These are phyloP conservation scores for Drosophila paramelanica DNA, from an alignment of 2,888 invertebrate genomes.

Conservation along the genomic window DNA sequence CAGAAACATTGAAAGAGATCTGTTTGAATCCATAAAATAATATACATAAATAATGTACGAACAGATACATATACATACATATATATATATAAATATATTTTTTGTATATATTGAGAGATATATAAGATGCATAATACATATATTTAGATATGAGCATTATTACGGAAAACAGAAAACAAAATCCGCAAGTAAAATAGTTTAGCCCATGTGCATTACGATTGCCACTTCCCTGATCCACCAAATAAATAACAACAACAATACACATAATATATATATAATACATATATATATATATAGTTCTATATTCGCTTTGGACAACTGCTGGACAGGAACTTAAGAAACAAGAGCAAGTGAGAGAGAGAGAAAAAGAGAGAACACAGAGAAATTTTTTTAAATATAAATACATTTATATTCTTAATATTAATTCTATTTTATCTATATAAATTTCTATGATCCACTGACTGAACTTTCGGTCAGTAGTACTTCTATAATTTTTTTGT, in stretches of 20 bases:
- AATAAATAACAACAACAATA: slow-evolving; percentile 12
- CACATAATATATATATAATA: slow-evolving; percentile 2
- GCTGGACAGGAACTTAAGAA: slow-evolving; percentile 51
- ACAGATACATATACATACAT: not conserved
- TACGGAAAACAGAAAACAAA: not conserved
- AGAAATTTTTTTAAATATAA: not conserved
- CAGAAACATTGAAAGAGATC: slow-evolving; percentile 7
- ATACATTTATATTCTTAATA: slow-evolving; percentile 7
- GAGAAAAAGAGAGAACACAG: not conserved
- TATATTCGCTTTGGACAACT: slow-evolving; percentile 31
- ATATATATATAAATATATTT: slow-evolving; percentile 17
- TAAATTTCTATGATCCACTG: slow-evolving; percentile 23
- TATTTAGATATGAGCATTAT: slow-evolving; percentile 50
- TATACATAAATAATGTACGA: not conserved
- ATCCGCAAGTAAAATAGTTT: slow-evolving; percentile 1
- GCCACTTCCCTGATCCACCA: slow-evolving; percentile 43
- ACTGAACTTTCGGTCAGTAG: slow-evolving; percentile 22
- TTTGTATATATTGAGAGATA: slow-evolving; percentile 19
- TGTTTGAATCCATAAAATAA: slow-evolving; percentile 9
- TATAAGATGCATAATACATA: slow-evolving; percentile 12
- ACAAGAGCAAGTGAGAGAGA: not conserved
- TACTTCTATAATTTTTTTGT: slow-evolving; percentile 1
- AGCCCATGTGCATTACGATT: slow-evolving; percentile 24
- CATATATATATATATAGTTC: not conserved
- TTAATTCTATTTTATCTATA: slow-evolving; percentile 16